Conservation (phyloP, 2,113 vertebrate genomes). For the Motacilla alba region DNA sequence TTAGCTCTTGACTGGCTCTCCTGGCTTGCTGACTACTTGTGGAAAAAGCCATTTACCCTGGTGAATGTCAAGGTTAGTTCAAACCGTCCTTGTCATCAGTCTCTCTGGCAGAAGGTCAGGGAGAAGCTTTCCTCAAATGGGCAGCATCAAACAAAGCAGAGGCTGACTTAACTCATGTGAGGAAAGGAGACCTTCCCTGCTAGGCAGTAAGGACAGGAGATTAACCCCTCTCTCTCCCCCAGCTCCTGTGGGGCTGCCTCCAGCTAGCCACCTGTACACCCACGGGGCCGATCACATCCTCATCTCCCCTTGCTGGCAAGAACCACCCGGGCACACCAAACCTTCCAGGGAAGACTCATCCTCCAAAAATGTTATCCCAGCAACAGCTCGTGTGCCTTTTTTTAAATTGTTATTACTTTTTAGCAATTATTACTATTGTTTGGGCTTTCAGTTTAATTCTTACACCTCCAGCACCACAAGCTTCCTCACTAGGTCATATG, state of each 20-base stretch:
- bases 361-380: neutral
- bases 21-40: constrained; percentile 88
- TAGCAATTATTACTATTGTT: neutral
- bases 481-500: neutral
- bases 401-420: too few relatives aligned
- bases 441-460: neutral
- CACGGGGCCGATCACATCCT: neutral
- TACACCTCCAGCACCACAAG: neutral
- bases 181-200: constrained; percentile 72
- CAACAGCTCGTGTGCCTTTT: neutral
- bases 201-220: constrained; percentile 71
- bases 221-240: constrained; percentile 67
- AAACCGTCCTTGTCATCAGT: constrained; percentile 90
- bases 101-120: constrained; percentile 90
- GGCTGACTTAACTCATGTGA: constrained; percentile 80
- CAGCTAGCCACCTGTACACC: neutral
- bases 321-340: neutral
- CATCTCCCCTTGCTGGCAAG: neutral
- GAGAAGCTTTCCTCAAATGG: constrained; percentile 88
- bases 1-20: constrained; percentile 82
- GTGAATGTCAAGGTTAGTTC: constrained; percentile 96
- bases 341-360: neutral
- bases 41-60: constrained; percentile 91
- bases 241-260: neutral
- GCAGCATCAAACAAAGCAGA: constrained; percentile 82